Evolutionary conservation across 1,140 invertebrate species (phyloP).

Genomic region (Hetaerina americana): DNA sequence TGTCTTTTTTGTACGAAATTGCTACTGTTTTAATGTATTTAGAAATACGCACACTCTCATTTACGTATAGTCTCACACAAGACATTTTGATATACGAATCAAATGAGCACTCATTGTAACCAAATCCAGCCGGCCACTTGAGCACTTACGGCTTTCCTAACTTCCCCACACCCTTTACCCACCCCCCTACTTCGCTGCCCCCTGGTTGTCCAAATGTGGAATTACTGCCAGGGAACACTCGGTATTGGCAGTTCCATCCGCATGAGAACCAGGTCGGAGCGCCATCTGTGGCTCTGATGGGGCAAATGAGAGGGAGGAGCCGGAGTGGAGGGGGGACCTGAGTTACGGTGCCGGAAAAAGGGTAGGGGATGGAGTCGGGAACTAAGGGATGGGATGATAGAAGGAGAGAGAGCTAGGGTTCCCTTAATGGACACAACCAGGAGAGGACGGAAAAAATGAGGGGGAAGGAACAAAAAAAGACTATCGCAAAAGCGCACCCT

Average conservation of each 20-base stretch:
- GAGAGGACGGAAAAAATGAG: neutral
- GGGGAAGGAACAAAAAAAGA: neutral
- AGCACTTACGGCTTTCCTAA: too few relatives aligned
- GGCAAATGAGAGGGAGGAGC: neutral
- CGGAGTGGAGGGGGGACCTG: neutral
- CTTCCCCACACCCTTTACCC: too few relatives aligned
- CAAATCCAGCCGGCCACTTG: too few relatives aligned
- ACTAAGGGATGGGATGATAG: neutral
- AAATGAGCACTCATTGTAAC: too few relatives aligned
- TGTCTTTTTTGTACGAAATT: too few relatives aligned
- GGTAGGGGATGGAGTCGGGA: neutral
- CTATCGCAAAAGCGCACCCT: neutral
- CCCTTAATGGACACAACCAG: neutral
- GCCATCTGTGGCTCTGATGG: neutral
- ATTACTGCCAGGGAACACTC: neutral
- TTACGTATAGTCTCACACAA: too few relatives aligned
- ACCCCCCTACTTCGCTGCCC: neutral
- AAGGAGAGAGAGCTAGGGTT: neutral
- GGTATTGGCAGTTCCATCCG: neutral
- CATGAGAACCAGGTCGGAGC: neutral
- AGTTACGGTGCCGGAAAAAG: neutral
- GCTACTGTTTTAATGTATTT: too few relatives aligned
- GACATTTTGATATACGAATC: too few relatives aligned
- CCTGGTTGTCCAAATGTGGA: neutral
- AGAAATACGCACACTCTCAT: too few relatives aligned